Evolutionary conservation across 2,888 invertebrate species (phyloP).

Genomic region (Spisula solida): DNA sequence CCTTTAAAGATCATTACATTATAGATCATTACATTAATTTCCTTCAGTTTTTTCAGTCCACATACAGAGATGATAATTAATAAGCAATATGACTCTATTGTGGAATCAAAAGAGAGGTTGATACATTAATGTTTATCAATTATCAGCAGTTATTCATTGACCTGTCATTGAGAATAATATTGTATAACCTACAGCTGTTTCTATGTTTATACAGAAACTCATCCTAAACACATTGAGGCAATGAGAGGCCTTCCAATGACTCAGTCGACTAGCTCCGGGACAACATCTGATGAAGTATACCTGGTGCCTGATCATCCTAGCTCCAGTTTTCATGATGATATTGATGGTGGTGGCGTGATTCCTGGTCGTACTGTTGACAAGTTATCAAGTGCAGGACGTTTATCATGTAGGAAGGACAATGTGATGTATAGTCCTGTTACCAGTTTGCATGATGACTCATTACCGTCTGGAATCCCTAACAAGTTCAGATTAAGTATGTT

Average conservation of each 20-base stretch:
- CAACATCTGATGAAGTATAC: slow-evolving; percentile 63
- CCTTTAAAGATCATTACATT: too few relatives aligned
- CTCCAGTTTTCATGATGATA: slow-evolving; percentile 48
- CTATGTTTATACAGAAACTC: slow-evolving; percentile 53
- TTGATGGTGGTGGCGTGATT: background rate
- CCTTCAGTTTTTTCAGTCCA: too few relatives aligned
- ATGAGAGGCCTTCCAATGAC: slow-evolving; percentile 31
- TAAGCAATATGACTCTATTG: too few relatives aligned
- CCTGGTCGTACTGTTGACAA: background rate
- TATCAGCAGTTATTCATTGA: background rate
- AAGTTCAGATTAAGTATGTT: slow-evolving; percentile 53
- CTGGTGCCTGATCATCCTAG: slow-evolving; percentile 52
- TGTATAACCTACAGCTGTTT: background rate
- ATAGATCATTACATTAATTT: too few relatives aligned
- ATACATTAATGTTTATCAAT: background rate
- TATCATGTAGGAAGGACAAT: background rate
- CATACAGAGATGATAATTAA: too few relatives aligned
- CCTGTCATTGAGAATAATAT: background rate
- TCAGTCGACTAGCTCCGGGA: slow-evolving; percentile 55
- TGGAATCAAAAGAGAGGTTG: too few relatives aligned
- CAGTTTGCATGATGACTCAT: slow-evolving; percentile 44
- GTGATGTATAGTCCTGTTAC: slow-evolving; percentile 30
- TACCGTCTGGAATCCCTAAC: slow-evolving; percentile 63
- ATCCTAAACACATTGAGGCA: slow-evolving; percentile 51
- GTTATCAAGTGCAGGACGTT: background rate